Percentiles rank a stretch among this genome's conserved stretches.
phyloP scores from a whole-genome alignment of 2,888 invertebrate genomes.

The Trachelus tabidus region DNA sequence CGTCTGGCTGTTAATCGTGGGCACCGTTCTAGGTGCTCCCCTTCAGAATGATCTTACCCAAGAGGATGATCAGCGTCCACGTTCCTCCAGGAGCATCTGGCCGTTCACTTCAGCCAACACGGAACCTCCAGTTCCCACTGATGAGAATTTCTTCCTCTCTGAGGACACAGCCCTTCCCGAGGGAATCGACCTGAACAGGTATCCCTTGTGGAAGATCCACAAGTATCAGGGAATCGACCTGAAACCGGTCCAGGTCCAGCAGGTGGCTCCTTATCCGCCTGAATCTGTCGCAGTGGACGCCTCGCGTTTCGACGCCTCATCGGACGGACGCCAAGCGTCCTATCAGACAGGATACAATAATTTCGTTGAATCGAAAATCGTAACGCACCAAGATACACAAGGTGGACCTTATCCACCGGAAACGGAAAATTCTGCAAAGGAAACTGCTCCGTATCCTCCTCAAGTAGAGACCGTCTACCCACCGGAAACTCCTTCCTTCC shows the following conservation, averaged over 20 bases:
- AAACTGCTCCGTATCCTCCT: background rate
- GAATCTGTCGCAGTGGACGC: slow-evolving; percentile 6
- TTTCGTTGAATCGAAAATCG: background rate
- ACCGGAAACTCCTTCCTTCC: background rate
- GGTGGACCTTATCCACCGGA: background rate
- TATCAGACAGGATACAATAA: slow-evolving; percentile 12
- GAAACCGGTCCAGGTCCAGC: slow-evolving; percentile 27
- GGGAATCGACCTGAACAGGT: slow-evolving; percentile 26
- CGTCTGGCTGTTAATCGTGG: background rate
- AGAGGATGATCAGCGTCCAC: background rate
- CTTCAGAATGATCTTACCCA: background rate
- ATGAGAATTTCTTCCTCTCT: slow-evolving; percentile 10
- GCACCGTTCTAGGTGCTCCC: background rate
- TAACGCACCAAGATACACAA: background rate
- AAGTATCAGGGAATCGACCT: slow-evolving; percentile 36
- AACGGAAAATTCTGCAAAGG: too few species aligned
- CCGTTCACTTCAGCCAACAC: slow-evolving; percentile 1
- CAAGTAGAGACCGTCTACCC: background rate
- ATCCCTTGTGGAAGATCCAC: slow-evolving; percentile 39
- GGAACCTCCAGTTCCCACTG: background rate
- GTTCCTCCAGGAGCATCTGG: slow-evolving; percentile 18
- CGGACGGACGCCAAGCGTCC: background rate
- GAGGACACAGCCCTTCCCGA: slow-evolving; percentile 14
- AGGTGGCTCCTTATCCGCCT: slow-evolving; percentile 8
- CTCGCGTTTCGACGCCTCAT: slow-evolving; percentile 10